Base-by-base conservation (phyloP, 2,888 invertebrate species). In the Erebia palarica region DNA sequence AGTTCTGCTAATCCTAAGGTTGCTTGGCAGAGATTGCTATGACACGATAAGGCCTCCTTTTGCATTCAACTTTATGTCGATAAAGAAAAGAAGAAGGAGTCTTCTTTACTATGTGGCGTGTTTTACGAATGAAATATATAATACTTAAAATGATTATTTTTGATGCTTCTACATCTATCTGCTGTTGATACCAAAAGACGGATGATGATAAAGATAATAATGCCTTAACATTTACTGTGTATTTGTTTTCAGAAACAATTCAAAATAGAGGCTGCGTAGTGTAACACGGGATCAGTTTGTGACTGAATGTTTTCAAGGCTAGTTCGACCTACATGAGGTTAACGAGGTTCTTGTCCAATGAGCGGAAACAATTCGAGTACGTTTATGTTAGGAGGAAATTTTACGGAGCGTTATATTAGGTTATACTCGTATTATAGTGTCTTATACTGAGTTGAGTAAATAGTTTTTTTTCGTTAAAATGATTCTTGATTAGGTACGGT, bases 281-380 rank as follows among this genome's bases (percentile, higher is more conserved):
- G 44, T 60, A 42, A 44, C 60, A 27, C 14, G n/a, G 36, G 27
- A 16, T 61, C 61, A 13, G 47, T 61, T 61, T 61, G 61, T 18
- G 61, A 61, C 61, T 44, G 44, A 49, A 63, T 49, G 49, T 18
- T 63, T 21, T 63, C 47, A 63, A 63, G 63, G 63, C 14, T 49
- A 49, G 21, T 63, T 63, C 63, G 47, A 49, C 63, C 21, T 61
- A 49, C 21, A 63, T 14, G 8, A 49, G 49, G 49, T 63, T 49
- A 63, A 63, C 63, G 63, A 63, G 63, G 47, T 63, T 63, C 47
- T 63, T 63, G 63, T 63, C 49, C 63, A 21, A 63, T 63, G 63
- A 63, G 63, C 49, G 49, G 63, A 63, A 63, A 63, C 47, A 49
- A 21, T 61, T 61, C 18, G 63, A 49, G 21, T 63, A 21, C 63